A percentile compares a stretch with the other conserved stretches of the same genome.
Conservation (phyloP, 2,888 invertebrate species). For the Thymelicus lineola region DNA sequence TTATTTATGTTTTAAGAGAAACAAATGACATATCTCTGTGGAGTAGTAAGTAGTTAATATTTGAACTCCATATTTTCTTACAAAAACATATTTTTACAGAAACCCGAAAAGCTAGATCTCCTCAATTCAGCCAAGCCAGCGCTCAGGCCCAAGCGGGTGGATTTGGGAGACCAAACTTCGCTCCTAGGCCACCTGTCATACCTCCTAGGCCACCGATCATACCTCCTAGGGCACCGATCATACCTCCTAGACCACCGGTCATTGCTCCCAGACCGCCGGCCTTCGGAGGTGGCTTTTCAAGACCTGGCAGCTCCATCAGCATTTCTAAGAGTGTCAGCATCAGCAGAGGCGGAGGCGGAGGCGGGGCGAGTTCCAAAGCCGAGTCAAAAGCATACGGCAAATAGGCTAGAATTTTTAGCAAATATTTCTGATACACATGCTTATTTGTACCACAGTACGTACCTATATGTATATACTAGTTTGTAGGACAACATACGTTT, state of each 20-base stretch:
- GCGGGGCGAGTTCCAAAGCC: conserved; percentile 42
- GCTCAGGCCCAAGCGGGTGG: conserved; percentile 41
- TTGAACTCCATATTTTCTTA: too few species aligned
- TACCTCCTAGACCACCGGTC: conserved; percentile 9
- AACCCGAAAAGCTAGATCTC: conserved; percentile 42
- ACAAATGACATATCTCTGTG: too few species aligned
- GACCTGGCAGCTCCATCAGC: conserved; percentile 45
- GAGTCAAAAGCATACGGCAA: conserved; percentile 37
- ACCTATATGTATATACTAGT: too few species aligned
- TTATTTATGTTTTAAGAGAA: too few species aligned
- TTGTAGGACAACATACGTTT: too few species aligned
- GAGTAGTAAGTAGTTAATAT: too few species aligned
- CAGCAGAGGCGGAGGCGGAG: conserved; percentile 45
- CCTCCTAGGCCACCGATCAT: background rate
- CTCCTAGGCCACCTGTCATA: too few species aligned
- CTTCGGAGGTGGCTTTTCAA: conserved; percentile 19
- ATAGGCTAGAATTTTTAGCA: background rate
- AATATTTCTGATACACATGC: too few species aligned
- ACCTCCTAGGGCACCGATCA: background rate
- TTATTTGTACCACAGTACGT: too few species aligned
- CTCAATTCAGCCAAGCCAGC: conserved; percentile 47
- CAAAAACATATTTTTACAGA: conserved; percentile 14
- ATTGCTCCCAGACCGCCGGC: conserved; percentile 9
- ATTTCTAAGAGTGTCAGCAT: conserved; percentile 55
- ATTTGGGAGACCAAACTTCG: conserved; percentile 16